Evolutionary conservation across 2,113 vertebrate species (phyloP), one percentile per base, ranked within the genome.

Genomic region (Bubo bubo): DNA sequence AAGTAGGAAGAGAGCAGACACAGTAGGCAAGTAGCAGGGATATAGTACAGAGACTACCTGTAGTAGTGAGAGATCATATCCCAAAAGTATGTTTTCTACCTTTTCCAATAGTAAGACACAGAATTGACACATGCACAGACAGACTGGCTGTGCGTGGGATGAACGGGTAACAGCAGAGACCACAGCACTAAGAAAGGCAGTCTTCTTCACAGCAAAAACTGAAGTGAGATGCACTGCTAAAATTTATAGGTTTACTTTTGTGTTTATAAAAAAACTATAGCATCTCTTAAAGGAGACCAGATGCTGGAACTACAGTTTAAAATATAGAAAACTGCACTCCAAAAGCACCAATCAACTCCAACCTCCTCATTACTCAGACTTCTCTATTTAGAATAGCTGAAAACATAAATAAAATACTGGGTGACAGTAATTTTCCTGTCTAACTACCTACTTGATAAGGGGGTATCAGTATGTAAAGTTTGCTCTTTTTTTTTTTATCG

Each of bases 81-180:
- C 56, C 56, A 26, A 27, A 50, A 39, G 34, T 10, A 8, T 3
- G 28, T 60, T 76, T 76, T 28, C 63, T 49, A 18, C 49, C 55
- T 84, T 24, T 81, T 50, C 68, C 53, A 27, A 7, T 56, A 39
- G 27, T 8, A 35, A 74, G 26, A 37, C 22, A 18, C 26, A 4
- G 37, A 53, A 60, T 0, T 62, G 34, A 66, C 55, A 15, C 0
- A 0, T 2, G 14, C 10, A 10, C 8, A 45, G 14, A 30, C 27
- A 79, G 2, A 1, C 0, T 2, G 32, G 37, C 35, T 15, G 39
- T 17, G 23, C 13, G 3, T 1, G 6, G 41, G 62, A 32, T 39
- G 39, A 74, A 58, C 1, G 1, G 73, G 0, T 34, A 30, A 30
- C 19, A 53, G 63, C 63, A 53, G 45, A 74, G 39, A 50, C 24